Conservation (phyloP, 1,140 invertebrate genomes). For the honey bee (Apis mellifera) region Amel_HAv3.1 CM009939.2:3142501-3143000, state of each 20-base stretch:
- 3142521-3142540: too few species aligned
- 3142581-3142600: neutral
- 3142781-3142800: slow-evolving; percentile 27
- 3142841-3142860: slow-evolving; percentile 46
- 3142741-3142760: slow-evolving; percentile 66
- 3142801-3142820: slow-evolving; percentile 44
- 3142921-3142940: slow-evolving; percentile 39
- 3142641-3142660: slow-evolving; percentile 44
- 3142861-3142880: slow-evolving; percentile 64
- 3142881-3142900: slow-evolving; percentile 69
- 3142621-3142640: neutral
- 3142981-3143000: neutral
- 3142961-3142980: slow-evolving; percentile 45
- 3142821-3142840: slow-evolving; percentile 4
- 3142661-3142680: slow-evolving; percentile 61
- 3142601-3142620: slow-evolving; percentile 31
- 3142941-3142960: slow-evolving; percentile 51
- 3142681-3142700: slow-evolving; percentile 49
- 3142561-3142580: neutral
- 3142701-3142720: slow-evolving; percentile 62
- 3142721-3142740: slow-evolving; percentile 62
- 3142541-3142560: neutral
- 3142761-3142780: slow-evolving; percentile 34
- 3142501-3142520: too few species aligned
- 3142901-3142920: slow-evolving; percentile 18